Percentiles rank a stretch among this genome's conserved stretches.
Evolutionary conservation across 2,113 vertebrate genomes (phyloP).

Genomic region (Rhinogobius similis): DNA sequence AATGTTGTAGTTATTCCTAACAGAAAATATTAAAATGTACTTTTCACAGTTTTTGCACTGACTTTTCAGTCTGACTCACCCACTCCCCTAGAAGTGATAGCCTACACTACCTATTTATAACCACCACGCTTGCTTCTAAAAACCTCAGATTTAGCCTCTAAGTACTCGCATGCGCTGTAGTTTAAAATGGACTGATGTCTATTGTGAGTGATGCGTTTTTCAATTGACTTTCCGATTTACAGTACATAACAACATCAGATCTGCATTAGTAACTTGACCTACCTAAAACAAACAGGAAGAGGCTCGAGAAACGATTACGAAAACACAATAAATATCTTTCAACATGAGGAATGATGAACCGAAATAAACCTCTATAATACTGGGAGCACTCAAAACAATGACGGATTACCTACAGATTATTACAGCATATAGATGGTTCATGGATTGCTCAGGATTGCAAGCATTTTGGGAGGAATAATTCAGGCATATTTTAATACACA

Average conservation of each 20-base stretch:
- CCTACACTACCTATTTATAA: conserved; percentile 8
- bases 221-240: conserved; percentile 6
- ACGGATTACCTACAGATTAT: conserved; percentile 5
- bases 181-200: background rate
- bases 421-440: background rate
- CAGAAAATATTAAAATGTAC: background rate
- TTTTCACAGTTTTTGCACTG: background rate
- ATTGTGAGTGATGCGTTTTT: background rate
- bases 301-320: background rate
- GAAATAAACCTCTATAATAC: conserved; percentile 7
- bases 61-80: background rate
- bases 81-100: conserved; percentile 5
- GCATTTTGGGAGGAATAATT: background rate
- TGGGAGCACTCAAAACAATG: conserved; percentile 8
- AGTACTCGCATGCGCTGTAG: background rate
- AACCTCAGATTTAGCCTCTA: background rate
- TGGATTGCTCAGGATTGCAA: background rate
- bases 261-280: conserved; percentile 9
- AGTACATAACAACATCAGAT: background rate
- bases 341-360: background rate
- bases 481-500: background rate
- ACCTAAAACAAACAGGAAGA: conserved; percentile 10
- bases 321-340: conserved; percentile 8
- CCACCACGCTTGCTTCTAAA: background rate
- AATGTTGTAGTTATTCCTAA: background rate